Conservation (phyloP, 2,888 invertebrate species). For the Rotaria magnacalcarata region DNA sequence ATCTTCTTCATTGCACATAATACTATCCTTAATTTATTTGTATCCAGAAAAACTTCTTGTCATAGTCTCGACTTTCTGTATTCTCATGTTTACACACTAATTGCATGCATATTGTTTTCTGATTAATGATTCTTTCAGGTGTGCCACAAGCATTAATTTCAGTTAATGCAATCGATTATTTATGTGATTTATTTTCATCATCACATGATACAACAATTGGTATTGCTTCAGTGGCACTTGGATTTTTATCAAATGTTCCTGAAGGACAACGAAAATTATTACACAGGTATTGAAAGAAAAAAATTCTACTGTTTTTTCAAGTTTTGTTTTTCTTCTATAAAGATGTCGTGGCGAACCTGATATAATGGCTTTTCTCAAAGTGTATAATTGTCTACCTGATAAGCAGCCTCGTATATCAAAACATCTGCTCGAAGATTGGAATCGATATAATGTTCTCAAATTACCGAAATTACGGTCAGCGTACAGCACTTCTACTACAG, state of each 20-base stretch:
- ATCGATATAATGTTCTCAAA: background rate
- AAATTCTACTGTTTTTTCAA: background rate
- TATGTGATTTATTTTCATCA: constrained; percentile 52
- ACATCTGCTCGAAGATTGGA: background rate
- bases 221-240: constrained; percentile 56
- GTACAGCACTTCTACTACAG: background rate
- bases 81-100: background rate
- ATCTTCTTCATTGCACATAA: constrained; percentile 2
- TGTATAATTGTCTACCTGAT: background rate
- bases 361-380: constrained; percentile 1
- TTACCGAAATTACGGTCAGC: background rate
- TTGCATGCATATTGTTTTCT: background rate
- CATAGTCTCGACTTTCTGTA: background rate
- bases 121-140: constrained; percentile 48
- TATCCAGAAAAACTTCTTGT: background rate
- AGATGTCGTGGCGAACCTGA: background rate
- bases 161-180: constrained; percentile 53
- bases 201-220: constrained; percentile 54
- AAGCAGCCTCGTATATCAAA: background rate
- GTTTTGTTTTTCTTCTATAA: background rate
- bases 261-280: constrained; percentile 55
- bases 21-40: background rate
- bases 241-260: constrained; percentile 56
- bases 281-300: constrained; percentile 51
- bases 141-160: constrained; percentile 57